Evolutionary conservation across 2,888 invertebrate genomes (phyloP).

Genomic region (Bedellia somnulentella): DNA sequence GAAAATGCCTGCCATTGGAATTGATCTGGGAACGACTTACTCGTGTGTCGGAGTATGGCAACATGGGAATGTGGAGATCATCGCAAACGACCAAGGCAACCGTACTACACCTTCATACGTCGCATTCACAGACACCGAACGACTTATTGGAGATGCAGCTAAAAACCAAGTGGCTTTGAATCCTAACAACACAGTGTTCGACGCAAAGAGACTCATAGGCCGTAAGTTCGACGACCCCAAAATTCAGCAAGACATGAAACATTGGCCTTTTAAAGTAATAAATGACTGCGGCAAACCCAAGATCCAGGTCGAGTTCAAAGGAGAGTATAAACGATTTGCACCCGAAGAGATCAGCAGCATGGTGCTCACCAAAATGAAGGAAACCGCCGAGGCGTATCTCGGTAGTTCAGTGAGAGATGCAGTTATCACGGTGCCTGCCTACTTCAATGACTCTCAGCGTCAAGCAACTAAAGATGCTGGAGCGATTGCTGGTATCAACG

Average conservation of each 20-base stretch:
- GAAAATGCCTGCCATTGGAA: conserved; percentile 45
- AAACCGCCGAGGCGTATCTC: conserved; percentile 62
- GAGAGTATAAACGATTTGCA: conserved; percentile 65
- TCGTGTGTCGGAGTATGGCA: conserved; percentile 87
- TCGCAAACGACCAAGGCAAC: conserved; percentile 88
- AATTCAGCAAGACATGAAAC: conserved; percentile 78
- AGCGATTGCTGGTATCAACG: conserved; percentile 73
- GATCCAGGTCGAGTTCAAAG: conserved; percentile 68
- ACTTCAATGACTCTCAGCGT: conserved; percentile 73
- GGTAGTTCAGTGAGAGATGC: conserved; percentile 69
- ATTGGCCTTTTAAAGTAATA: conserved; percentile 80
- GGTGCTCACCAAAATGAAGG: conserved; percentile 48
- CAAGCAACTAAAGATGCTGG: conserved; percentile 87
- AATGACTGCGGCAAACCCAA: conserved; percentile 68
- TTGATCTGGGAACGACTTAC: conserved; percentile 83
- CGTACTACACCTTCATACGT: conserved; percentile 87
- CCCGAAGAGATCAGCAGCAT: conserved; percentile 75
- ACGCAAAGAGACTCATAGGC: conserved; percentile 77
- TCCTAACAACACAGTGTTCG: conserved; percentile 73
- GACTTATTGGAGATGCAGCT: conserved; percentile 81
- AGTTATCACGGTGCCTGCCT: conserved; percentile 81
- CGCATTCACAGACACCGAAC: conserved; percentile 70
- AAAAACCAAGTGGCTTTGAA: conserved; percentile 82
- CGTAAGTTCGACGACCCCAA: conserved; percentile 74
- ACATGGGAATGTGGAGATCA: conserved; percentile 79